Evolutionary conservation across 2,113 vertebrate species (phyloP).

Genomic region (Cottus gobio): DNA sequence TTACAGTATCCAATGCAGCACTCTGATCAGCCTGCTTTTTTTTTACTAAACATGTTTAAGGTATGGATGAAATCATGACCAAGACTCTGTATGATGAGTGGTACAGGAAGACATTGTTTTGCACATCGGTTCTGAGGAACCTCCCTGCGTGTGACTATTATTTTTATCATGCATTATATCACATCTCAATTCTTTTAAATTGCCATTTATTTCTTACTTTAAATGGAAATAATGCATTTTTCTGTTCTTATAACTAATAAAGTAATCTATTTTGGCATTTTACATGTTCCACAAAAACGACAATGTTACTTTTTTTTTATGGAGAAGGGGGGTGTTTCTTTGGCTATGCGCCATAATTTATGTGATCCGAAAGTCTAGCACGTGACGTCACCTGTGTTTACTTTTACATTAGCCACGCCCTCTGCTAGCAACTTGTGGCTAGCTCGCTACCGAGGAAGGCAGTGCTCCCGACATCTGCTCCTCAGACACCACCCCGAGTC

Average conservation of each 20-base stretch:
- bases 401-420: conserved; percentile 77
- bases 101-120: background rate
- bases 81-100: background rate
- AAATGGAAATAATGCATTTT: background rate
- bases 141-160: background rate
- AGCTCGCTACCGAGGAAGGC: conserved; percentile 65
- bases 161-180: background rate
- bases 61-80: background rate
- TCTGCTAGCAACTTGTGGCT: conserved; percentile 79
- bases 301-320: background rate
- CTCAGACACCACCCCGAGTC: conserved; percentile 58
- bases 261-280: background rate
- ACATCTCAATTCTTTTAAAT: background rate
- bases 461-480: conserved; percentile 47
- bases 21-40: background rate
- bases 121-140: background rate
- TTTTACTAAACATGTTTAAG: background rate
- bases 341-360: background rate
- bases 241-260: background rate
- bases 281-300: background rate
- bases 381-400: conserved; percentile 81
- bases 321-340: background rate
- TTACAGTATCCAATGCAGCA: background rate
- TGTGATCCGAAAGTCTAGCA: conserved; percentile 40
- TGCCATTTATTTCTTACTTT: background rate